Evolutionary conservation across 2,888 invertebrate species (phyloP), one percentile per base, ranked within the genome.

Genomic region (Disparrhopalites patrizii): DNA sequence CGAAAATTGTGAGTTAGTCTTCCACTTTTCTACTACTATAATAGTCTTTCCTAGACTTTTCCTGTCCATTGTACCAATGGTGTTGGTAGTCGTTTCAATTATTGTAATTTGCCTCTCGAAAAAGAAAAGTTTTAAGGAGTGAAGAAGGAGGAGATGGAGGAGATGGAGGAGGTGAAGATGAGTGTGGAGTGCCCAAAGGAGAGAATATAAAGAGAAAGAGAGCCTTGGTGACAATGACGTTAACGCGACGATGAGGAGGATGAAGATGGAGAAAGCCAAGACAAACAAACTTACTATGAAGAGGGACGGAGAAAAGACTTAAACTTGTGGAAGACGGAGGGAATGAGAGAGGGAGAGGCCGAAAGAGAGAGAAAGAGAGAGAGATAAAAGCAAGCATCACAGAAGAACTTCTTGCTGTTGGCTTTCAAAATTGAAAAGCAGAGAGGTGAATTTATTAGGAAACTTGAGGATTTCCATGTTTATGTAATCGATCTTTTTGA

Each of bases 381-480:
- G 28, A 43, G 38, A 58, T 8, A 43, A 23, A 47, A 47, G 47
- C 18, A 47, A 23, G n/a, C n/a, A 54, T 43, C 43, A 43, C 43
- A 43, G n/a, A 43, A 20, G 15, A 18, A 15, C 43, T 43, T 43
- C n/a, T 15, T 20, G n/a, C 43, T 43, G 43, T 43, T 43, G 20
- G 43, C 43, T 43, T 43, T 43, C 54, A 54, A 33, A 54, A 27
- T 54, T 54, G 54, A 54, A 54, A 28, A n/a, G 54, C 18, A 54
- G 18, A 54, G 54, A 54, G 54, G 54, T 28, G 54, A 63, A 63
- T 63, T 63, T 63, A 63, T 63, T 63, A 63, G 63, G 40, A 55
- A 63, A 63, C 63, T 64, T 64, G 57, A 64, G 57, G 30, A 64
- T 57, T 56, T 57, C 54, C 54, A 62, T 64, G 64, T 64, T 64